Base-by-base conservation (phyloP, 2,113 vertebrate genomes). In the Campylorhamphus procurvoides region DNA sequence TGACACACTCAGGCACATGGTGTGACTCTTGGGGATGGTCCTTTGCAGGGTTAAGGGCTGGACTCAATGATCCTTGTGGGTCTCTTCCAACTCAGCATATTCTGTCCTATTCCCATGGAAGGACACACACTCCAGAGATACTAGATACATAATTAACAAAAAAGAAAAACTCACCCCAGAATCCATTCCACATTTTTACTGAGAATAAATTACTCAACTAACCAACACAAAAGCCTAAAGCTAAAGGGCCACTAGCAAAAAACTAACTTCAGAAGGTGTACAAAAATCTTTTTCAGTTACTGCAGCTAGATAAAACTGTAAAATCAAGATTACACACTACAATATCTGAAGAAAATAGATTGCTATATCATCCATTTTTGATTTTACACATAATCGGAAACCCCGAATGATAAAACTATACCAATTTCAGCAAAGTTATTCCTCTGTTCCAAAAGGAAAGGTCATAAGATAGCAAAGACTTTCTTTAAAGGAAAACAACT, bases 311-410 rank as follows among this genome's bases (percentile, higher is more conserved):
- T 64, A 71, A 73, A 88, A 79, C 50, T 49, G 50, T 92, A 78
- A 95, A 95, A 95, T 95, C 69, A 95, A 89, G 90, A 96, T 96
- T 94, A 85, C 28, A 89, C 11, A 55, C 62, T 55, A 78, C 7
- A 78, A 42, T 85, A 94, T 25, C 77, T 95, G 83, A 82, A 92
- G 73, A 93, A 94, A 95, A 95, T 37, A 97, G 91, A 95, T 86
- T 92, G 59, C 29, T 90, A 53, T 60, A 90, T 73, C 62, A 37
- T 22, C 66, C 8, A 82, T 58, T 95, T 94, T 73, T 84, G 27
- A 94, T 96, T 94, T 96, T 89, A 83, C 75, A 82, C 78, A 53
- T 92, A 83, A 90, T 93, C 68, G 78, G 50, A 87, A 92, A n/a
- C 1, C 1, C 33, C 71, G 50, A 87, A 84, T 81, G 47, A 71